Evolutionary conservation across 2,888 invertebrate species (phyloP).

Genomic region (Lumbricus terrestris): DNA sequence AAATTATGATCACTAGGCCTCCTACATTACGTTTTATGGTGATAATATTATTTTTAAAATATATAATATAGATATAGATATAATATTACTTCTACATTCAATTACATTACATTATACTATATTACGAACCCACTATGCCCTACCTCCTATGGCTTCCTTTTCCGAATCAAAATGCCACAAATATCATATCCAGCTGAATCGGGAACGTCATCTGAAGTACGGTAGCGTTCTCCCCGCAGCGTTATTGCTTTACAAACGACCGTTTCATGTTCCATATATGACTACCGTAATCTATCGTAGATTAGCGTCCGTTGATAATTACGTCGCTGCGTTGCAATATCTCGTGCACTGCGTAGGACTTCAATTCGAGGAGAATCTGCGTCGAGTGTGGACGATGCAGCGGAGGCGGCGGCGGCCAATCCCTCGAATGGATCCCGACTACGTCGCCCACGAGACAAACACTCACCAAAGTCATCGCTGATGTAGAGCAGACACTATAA

Average conservation of each 20-base stretch:
- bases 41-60: too few species aligned
- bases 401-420: too few species aligned
- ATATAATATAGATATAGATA: too few species aligned
- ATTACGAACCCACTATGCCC: too few species aligned
- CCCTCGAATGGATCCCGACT: not conserved
- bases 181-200: not conserved
- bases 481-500: not conserved
- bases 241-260: not conserved
- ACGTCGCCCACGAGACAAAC: not conserved
- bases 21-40: too few species aligned
- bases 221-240: not conserved
- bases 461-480: not conserved
- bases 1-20: too few species aligned
- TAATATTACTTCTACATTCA: too few species aligned
- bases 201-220: too few species aligned
- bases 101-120: too few species aligned
- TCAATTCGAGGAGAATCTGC: slow-evolving; percentile 3
- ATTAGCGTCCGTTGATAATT: too few species aligned
- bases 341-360: not conserved
- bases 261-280: not conserved
- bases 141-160: not conserved
- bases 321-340: too few species aligned
- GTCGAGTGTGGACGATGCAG: not conserved
- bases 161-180: not conserved
- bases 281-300: not conserved